phyloP scores from a whole-genome alignment of 2,113 vertebrate genomes.

The Microcebus ravelobensis region DNA sequence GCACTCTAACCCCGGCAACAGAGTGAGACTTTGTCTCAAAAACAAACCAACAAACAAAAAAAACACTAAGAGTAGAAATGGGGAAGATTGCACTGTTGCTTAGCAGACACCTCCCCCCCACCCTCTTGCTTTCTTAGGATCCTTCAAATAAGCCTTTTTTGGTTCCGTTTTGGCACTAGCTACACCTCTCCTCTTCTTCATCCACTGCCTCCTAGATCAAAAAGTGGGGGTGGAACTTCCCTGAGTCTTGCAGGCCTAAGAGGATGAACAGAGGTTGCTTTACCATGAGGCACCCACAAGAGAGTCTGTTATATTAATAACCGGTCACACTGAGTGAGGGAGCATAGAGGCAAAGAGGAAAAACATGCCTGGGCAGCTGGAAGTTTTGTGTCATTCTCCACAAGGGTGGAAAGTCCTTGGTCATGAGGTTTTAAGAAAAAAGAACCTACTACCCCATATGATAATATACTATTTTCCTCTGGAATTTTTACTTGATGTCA shows the following conservation, averaged over 20 bases:
- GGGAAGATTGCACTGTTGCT: background rate
- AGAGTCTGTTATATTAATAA: background rate
- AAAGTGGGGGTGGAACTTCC: background rate
- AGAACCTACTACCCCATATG: background rate
- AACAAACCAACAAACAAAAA: no score
- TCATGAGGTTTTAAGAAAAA: background rate
- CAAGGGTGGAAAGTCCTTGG: background rate
- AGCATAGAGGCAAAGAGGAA: background rate
- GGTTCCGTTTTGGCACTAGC: background rate
- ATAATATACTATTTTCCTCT: background rate
- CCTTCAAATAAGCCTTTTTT: slow-evolving; percentile 12
- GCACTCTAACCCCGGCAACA: no score
- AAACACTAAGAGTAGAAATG: background rate
- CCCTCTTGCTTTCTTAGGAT: background rate
- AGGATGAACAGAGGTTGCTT: background rate
- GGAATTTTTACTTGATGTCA: background rate
- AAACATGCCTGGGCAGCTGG: background rate
- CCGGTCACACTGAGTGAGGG: background rate
- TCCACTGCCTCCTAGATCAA: background rate
- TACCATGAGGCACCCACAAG: background rate
- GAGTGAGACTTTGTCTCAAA: no score
- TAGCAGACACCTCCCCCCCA: background rate
- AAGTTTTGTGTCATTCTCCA: background rate
- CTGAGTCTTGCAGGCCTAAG: no score
- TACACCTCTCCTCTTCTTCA: background rate